Conservation (phyloP, 2,113 vertebrate genomes). For the Carassius auratus region DNA sequence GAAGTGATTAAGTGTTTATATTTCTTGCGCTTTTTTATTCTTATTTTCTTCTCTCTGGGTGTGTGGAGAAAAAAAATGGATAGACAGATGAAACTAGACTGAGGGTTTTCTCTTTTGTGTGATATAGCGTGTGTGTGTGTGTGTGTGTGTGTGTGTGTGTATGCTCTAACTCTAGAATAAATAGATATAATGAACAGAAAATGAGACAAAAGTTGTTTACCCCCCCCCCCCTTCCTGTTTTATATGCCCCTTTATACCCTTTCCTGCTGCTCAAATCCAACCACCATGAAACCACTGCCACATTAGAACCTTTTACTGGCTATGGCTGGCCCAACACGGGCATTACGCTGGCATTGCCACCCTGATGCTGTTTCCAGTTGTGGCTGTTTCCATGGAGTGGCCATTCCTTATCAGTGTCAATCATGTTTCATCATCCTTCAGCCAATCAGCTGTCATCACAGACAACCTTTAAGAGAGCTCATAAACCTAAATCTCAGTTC, state of each 20-base stretch:
- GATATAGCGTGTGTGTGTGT: no score
- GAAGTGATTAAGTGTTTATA: conserved; percentile 67
- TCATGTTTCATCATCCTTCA: conserved; percentile 28
- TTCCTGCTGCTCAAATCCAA: conserved; percentile 84
- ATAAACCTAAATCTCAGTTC: conserved; percentile 9
- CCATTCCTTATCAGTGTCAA: conserved; percentile 24
- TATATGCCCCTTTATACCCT: conserved; percentile 72
- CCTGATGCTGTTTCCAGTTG: conserved; percentile 22
- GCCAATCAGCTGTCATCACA: conserved; percentile 33
- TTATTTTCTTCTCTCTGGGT: conserved; percentile 5
- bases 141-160: no score
- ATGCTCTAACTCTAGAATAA: no score
- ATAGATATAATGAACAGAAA: not conserved
- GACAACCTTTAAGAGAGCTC: conserved; percentile 26
- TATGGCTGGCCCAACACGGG: conserved; percentile 63
- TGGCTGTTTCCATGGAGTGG: not conserved
- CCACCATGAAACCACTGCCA: conserved; percentile 82
- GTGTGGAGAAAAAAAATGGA: conserved; percentile 26
- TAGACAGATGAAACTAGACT: conserved; percentile 19
- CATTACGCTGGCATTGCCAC: conserved; percentile 28
- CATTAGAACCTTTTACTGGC: conserved; percentile 78
- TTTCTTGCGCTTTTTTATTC: not conserved
- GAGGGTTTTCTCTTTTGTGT: conserved; percentile 2
- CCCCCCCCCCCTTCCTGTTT: conserved; percentile 77
- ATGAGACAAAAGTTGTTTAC: not conserved